These are phyloP conservation scores for Vidua chalybeata DNA, from an alignment of 2,113 vertebrate genomes.

Conservation along the genomic window DNA sequence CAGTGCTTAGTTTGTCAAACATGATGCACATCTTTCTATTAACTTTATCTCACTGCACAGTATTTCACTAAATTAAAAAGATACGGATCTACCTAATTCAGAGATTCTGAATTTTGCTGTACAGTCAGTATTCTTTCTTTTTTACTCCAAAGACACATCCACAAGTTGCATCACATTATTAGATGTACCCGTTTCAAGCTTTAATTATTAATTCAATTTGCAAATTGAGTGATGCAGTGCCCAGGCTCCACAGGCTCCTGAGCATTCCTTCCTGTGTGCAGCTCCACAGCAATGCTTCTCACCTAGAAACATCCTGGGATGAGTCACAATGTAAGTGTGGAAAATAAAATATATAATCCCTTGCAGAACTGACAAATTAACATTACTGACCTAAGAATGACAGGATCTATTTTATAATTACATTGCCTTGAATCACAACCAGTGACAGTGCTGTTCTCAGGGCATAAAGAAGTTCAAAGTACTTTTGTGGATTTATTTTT, in stretches of 20 bases:
- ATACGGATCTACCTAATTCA: slow-evolving; percentile 47
- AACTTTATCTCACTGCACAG: slow-evolving; percentile 7
- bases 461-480: not conserved
- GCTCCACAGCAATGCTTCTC: not conserved
- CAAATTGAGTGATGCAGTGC: slow-evolving; percentile 10
- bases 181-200: slow-evolving; percentile 13
- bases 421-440: not conserved
- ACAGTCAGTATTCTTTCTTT: slow-evolving; percentile 13
- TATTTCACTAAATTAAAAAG: slow-evolving; percentile 58
- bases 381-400: not conserved
- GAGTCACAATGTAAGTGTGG: not conserved
- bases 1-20: slow-evolving; percentile 6
- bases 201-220: slow-evolving; percentile 23
- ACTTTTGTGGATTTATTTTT: not conserved
- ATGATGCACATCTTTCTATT: not conserved
- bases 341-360: not conserved
- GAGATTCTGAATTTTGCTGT: slow-evolving; percentile 46
- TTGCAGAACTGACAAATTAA: not conserved
- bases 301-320: not conserved
- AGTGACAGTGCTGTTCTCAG: not conserved
- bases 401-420: not conserved
- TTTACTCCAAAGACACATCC: slow-evolving; percentile 10
- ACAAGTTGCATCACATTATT: slow-evolving; percentile 24
- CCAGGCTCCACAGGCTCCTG: not conserved
- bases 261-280: not conserved